Conservation (phyloP, 2,888 invertebrate species). For the Pollenia labialis region DNA sequence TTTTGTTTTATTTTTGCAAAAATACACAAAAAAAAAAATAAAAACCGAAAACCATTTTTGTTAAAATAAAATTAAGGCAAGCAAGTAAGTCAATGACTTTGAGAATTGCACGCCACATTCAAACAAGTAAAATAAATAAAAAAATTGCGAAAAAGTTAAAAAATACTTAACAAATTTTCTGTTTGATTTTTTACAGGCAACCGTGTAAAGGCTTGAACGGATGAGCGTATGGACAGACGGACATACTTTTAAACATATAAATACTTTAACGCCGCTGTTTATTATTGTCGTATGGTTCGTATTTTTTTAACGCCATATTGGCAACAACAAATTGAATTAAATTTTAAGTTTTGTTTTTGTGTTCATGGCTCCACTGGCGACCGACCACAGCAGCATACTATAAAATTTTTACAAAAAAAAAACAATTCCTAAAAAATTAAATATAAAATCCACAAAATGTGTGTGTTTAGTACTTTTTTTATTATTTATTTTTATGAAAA, state of each 20-base stretch:
- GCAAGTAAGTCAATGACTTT: slow-evolving; percentile 72
- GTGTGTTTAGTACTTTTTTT: slow-evolving; percentile 38
- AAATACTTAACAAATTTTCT: slow-evolving; percentile 43
- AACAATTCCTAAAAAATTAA: slow-evolving; percentile 31
- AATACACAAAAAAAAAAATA: slow-evolving; percentile 33
- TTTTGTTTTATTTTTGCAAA: slow-evolving; percentile 49
- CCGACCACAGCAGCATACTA: slow-evolving; percentile 23
- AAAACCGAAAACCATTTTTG: slow-evolving; percentile 65
- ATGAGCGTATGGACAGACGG: slow-evolving; percentile 52
- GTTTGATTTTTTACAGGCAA: slow-evolving; percentile 42
- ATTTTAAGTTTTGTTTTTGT: slow-evolving; percentile 40
- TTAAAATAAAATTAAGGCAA: slow-evolving; percentile 72
- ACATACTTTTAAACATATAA: slow-evolving; percentile 63
- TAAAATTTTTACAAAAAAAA: slow-evolving; percentile 12
- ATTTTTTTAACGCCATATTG: slow-evolving; percentile 68
- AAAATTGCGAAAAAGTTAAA: slow-evolving; percentile 40
- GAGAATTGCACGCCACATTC: slow-evolving; percentile 72
- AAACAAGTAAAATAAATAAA: slow-evolving; percentile 45
- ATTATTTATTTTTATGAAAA: slow-evolving; percentile 22
- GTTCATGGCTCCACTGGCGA: slow-evolving; percentile 44
- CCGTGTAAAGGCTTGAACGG: slow-evolving; percentile 53
- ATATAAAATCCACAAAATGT: slow-evolving; percentile 5
- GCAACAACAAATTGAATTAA: slow-evolving; percentile 61
- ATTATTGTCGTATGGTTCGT: slow-evolving; percentile 62
- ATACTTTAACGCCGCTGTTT: slow-evolving; percentile 65